Base-by-base conservation (phyloP, 2,113 vertebrate genomes). In the Festucalex cinctus region DNA sequence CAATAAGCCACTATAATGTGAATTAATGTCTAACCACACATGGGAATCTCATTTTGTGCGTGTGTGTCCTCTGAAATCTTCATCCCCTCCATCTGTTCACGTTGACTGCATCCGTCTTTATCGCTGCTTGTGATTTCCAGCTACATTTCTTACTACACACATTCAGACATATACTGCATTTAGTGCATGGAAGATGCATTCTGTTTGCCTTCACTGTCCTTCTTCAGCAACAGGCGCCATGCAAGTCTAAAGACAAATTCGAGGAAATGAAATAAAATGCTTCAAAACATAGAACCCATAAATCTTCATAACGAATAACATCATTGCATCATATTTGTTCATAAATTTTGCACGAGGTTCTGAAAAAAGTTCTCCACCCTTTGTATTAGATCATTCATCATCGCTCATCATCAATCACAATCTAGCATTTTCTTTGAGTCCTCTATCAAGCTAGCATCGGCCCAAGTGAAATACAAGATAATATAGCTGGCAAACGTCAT, bases 1-100 rank as follows among this genome's bases (percentile, higher is more conserved):
- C 62, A 46, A 79, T 88, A 57, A 71, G 36, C 66, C 61, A 75
- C 56, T 58, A 32, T 65, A 14, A 24, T 62, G 70, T 70, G 46
- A 63, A 61, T 78, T 58, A 69, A 66, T 63, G 54, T 39, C 76
- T 70, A 73, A 51, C 39, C 59, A 67, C 70, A 72, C 20, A 37
- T 49, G 46, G 35, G n/a, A 56, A 56, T 62, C 57, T 48, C n/a
- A 66, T 66, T 62, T 69, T 53, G 14, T 49, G 6, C 20, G 16
- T n/a, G 54, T 43, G 54, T n/a, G 24, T 22, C 10, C 5, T 46
- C 41, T 28, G 12, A 41, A 24, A 26, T 44, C 41, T 63, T 63
- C 61, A 63, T 63, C 26, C 24, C 36, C 24, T 26, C 39, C 61
- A 28, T 63, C 61, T 63, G 44, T 64, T 44, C 24, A n/a, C 63